These are phyloP conservation scores for Neodontobutis hainanensis DNA, from an alignment of 2,113 vertebrate genomes.

Conservation along the genomic window DNA sequence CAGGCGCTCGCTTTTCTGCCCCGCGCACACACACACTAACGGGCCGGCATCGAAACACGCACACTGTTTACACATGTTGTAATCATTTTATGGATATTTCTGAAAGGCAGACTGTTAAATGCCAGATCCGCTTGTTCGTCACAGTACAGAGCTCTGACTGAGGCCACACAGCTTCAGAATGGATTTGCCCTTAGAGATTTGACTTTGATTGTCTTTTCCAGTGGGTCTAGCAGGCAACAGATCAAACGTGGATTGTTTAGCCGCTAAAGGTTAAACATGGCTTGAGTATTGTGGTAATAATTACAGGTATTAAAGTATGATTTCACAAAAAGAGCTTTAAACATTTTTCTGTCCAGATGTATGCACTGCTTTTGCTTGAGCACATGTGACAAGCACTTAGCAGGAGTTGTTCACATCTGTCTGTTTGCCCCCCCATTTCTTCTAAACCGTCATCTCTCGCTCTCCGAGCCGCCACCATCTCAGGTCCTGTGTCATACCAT, in stretches of 20 bases:
- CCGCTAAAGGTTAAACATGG: slow-evolving; percentile 37
- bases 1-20: slow-evolving; percentile 75
- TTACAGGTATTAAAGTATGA: slow-evolving; percentile 45
- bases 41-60: slow-evolving; percentile 23
- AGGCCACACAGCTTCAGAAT: slow-evolving; percentile 13
- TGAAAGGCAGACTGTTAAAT: slow-evolving; percentile 62
- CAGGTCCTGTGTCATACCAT: slow-evolving; percentile 69
- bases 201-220: slow-evolving; percentile 55
- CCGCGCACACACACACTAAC: slow-evolving; percentile 10
- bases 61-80: slow-evolving; percentile 73
- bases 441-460: slow-evolving; percentile 18
- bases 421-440: background rate
- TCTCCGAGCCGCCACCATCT: slow-evolving; percentile 40
- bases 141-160: slow-evolving; percentile 27
- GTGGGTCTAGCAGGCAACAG: slow-evolving; percentile 37
- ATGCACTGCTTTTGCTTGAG: slow-evolving; percentile 32
- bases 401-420: slow-evolving; percentile 49
- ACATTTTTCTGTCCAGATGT: slow-evolving; percentile 57
- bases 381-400: slow-evolving; percentile 56
- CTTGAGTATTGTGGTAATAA: slow-evolving; percentile 58
- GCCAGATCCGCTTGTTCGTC: slow-evolving; percentile 56
- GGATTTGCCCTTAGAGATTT: slow-evolving; percentile 40
- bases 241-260: slow-evolving; percentile 51
- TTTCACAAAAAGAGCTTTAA: slow-evolving; percentile 6
- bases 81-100: slow-evolving; percentile 73